These are phyloP conservation scores for Montipora efflorescens DNA, from an alignment of 64 coral and sea anemone species.

Conservation along the genomic window DNA sequence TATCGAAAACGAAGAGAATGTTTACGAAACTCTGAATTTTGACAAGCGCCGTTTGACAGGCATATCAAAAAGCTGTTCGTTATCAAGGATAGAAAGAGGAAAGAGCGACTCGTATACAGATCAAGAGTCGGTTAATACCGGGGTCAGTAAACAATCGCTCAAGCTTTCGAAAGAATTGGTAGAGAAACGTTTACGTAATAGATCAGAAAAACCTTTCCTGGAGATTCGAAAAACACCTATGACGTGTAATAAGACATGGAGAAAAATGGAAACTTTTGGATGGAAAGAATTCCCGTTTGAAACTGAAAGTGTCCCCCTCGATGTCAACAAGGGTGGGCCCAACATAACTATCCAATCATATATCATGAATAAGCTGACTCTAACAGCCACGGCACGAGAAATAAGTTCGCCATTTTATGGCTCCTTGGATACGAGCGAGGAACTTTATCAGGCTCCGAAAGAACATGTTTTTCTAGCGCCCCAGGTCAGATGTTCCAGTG, in stretches of 20 bases:
- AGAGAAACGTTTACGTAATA: background rate
- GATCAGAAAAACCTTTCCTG: constrained; percentile 2
- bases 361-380: background rate
- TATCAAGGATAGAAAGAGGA: background rate
- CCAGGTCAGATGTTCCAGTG: background rate
- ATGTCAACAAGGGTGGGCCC: background rate
- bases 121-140: background rate
- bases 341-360: background rate
- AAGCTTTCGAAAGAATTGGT: background rate
- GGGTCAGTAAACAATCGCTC: background rate
- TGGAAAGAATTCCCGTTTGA: background rate
- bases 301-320: constrained; percentile 3
- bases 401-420: constrained; percentile 1
- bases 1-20: background rate
- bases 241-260: background rate
- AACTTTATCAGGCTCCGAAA: background rate
- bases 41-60: too few relatives aligned
- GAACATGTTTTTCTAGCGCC: background rate
- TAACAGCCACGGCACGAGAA: background rate
- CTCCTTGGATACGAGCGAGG: background rate
- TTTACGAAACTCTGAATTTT: constrained; percentile 26
- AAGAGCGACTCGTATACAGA: background rate
- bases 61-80: background rate
- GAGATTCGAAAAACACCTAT: background rate
- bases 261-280: constrained; percentile 32